Conservation (phyloP, 2,797 vertebrate genomes). For the Lepidocolaptes lacrymiger region DNA sequence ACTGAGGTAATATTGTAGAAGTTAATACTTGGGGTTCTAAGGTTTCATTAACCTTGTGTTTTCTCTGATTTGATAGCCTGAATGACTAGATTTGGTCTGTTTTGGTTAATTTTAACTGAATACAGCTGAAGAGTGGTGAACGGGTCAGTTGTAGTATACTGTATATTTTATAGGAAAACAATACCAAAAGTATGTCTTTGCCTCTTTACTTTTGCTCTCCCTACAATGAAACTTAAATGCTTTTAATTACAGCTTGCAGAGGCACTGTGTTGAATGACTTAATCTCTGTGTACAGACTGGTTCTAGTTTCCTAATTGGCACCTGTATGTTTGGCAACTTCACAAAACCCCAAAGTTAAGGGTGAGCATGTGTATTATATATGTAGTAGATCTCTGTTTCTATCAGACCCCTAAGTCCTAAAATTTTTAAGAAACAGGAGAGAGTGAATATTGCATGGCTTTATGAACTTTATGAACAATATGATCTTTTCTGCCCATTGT, state of each 20-base stretch:
- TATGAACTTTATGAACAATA: not conserved
- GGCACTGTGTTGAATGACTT: conserved; percentile 70
- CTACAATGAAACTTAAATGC: conserved; percentile 56
- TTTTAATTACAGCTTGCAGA: conserved; percentile 75
- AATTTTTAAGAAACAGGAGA: not conserved
- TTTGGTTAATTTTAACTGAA: conserved; percentile 6
- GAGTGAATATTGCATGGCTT: not conserved
- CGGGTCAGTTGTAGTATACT: not conserved
- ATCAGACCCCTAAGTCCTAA: not conserved
- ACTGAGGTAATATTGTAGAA: not conserved
- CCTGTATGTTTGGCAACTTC: conserved; percentile 38
- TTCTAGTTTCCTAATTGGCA: conserved; percentile 72
- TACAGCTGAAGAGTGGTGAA: not conserved
- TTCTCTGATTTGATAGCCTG: not conserved
- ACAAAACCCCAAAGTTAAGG: conserved; percentile 44
- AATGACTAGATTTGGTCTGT: not conserved
- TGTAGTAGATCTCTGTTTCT: not conserved
- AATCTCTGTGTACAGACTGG: conserved; percentile 68
- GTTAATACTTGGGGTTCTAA: not conserved
- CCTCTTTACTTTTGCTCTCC: conserved; percentile 49
- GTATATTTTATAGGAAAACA: conserved; percentile 25
- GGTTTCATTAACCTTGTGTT: not conserved
- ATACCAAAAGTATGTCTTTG: conserved; percentile 58
- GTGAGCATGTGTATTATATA: not conserved
- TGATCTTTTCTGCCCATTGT: not conserved